phyloP scores from a whole-genome alignment of 2,113 vertebrate genomes.

The Amblyornis subalaris region DNA sequence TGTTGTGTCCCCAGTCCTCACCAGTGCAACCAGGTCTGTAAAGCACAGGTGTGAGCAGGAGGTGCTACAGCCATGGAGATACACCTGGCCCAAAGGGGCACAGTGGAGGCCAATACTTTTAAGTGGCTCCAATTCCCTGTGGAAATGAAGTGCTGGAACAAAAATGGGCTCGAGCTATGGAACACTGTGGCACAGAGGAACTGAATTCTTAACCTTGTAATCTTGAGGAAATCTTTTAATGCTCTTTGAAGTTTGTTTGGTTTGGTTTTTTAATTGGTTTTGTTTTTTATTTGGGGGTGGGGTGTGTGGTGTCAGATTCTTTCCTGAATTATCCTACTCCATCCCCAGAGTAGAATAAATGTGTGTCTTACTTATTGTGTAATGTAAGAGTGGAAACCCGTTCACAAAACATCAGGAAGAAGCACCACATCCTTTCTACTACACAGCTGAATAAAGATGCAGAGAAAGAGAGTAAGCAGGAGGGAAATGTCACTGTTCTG shows the following conservation, averaged over 20 bases:
- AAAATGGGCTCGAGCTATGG: not conserved
- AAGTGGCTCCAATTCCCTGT: not conserved
- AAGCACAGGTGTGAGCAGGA: not conserved
- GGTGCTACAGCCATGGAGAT: not conserved
- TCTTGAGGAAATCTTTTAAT: not conserved
- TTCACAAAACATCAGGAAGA: not conserved
- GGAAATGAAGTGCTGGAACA: not conserved
- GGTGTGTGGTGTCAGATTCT: not conserved
- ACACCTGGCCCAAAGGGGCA: not conserved
- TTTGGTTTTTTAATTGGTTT: not conserved
- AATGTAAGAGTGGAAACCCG: not conserved
- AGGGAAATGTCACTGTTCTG: not conserved
- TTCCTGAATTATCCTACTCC: not conserved
- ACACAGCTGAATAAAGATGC: not conserved
- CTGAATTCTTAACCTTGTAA: not conserved
- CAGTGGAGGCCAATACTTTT: too few species aligned
- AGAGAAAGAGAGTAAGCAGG: not conserved
- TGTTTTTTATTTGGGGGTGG: not conserved
- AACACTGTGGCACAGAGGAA: fast-evolving
- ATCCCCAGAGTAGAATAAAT: not conserved
- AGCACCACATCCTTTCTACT: not conserved
- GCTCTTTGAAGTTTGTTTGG: not conserved
- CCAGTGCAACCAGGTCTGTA: not conserved
- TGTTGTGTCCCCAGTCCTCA: not conserved
- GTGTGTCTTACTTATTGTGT: not conserved